Evolutionary conservation across 2,888 invertebrate species (phyloP), one percentile per base, ranked within the genome.

Genomic region (Craniophora ligustri): DNA sequence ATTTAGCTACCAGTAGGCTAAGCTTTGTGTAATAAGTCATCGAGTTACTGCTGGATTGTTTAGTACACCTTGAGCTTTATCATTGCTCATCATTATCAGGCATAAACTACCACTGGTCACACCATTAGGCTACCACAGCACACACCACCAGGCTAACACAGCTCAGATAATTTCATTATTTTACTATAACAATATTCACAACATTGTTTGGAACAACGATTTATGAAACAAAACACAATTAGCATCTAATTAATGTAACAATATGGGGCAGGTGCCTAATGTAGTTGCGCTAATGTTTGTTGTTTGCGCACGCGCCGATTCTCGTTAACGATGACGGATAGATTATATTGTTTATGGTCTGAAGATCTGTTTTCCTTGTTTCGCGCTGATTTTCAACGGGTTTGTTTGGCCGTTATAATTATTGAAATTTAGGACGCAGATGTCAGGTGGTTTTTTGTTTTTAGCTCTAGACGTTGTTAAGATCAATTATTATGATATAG

Each of bases 311-410:
- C 44, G 70, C 74, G 73, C 67, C 64, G 69, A 63, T 76, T 79
- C 76, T 46, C 56, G 65, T 69, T 71, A 76, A 71, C 69, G 76
- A 75, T 78, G 81, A 81, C 70, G 75, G 68, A 75, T 72, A 51
- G n/a, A n/a, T n/a, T n/a, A n/a, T 63, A 54, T 55, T 68, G 59
- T 61, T 57, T 61, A 64, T 68, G 74, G 57, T 67, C 67, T 72
- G 66, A 63, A 56, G 60, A 48, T 42, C 64, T 63, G 45, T 55
- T 61, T 47, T 64, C 30, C 34, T 35, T 5, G 19, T 64, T 56
- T 49, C 32, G 30, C 60, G 28, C 26, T 11, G 14, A 19, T 66
- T 48, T 47, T 28, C 5, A 34, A 28, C 26, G 21, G 19, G 10
- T 47, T 32, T 6, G 10, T 38, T 51, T 36, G 14, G 26, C 14